A percentile compares a stretch with the other conserved stretches of the same genome.
These are phyloP conservation scores for Otolemur crassicaudatus DNA, from an alignment of 2,797 vertebrate species.

Conservation along the genomic window DNA sequence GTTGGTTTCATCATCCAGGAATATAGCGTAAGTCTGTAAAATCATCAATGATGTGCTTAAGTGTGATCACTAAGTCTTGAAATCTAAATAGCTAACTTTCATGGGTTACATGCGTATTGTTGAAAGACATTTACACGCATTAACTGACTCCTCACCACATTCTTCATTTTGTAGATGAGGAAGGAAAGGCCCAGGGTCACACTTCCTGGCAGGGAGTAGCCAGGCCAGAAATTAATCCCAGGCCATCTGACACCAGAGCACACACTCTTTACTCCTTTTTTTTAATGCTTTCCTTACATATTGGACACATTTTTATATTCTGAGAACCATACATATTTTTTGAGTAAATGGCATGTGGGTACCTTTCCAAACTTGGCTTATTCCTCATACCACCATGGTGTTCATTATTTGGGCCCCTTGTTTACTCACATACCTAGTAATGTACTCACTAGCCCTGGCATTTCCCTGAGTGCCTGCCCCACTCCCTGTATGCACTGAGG, in stretches of 20 bases:
- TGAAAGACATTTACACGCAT: not conserved
- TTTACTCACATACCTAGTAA: not conserved
- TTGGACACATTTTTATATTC: not conserved
- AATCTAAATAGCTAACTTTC: not conserved
- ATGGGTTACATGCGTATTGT: not conserved
- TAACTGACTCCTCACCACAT: not conserved
- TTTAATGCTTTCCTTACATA: not conserved
- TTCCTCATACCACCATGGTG: not conserved
- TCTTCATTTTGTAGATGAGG: not conserved
- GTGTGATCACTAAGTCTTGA: not conserved
- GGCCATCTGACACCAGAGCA: not conserved
- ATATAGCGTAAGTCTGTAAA: not conserved
- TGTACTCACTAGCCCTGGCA: no score
- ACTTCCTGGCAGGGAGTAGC: not conserved
- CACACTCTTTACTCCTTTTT: not conserved
- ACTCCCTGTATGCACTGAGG: not conserved
- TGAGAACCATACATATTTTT: not conserved
- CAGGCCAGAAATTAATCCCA: not conserved
- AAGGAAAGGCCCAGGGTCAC: not conserved
- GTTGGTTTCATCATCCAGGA: not conserved
- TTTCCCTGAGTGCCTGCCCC: not conserved
- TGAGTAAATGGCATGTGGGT: not conserved
- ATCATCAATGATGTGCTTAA: not conserved
- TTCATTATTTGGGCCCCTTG: not conserved
- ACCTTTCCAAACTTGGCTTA: not conserved